A percentile compares a stretch with the other conserved stretches of the same genome.
Evolutionary conservation across 2,797 vertebrate species (phyloP).

Genomic region (Rhabdophis nuchalis): DNA sequence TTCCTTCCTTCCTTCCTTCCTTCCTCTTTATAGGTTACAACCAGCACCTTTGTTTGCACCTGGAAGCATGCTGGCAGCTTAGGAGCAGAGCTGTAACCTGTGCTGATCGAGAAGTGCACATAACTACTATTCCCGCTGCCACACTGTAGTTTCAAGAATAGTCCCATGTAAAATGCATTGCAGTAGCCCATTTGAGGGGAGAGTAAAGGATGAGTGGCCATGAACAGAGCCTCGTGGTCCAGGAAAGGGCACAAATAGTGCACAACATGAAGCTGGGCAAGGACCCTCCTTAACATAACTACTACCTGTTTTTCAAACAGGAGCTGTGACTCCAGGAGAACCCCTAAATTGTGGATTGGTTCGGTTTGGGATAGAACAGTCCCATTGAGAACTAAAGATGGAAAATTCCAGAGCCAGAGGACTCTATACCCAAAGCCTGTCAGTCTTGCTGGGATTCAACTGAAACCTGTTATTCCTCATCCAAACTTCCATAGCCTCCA

Average conservation of each 20-base stretch:
- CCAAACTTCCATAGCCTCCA: background rate
- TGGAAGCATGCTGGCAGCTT: background rate
- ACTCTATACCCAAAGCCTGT: background rate
- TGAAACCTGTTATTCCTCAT: background rate
- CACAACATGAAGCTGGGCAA: background rate
- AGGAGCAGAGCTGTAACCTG: background rate
- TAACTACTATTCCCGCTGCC: background rate
- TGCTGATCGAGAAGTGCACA: background rate
- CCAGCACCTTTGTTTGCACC: background rate
- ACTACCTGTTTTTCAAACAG: background rate
- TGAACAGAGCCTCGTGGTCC: background rate
- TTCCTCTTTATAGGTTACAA: background rate
- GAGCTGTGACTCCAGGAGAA: background rate
- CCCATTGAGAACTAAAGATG: background rate
- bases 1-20: background rate
- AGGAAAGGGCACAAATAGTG: no score
- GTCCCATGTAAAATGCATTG: background rate
- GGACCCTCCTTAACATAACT: background rate
- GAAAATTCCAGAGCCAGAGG: background rate
- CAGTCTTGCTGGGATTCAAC: background rate
- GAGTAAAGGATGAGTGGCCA: background rate
- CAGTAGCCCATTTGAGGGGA: background rate
- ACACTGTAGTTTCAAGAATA: background rate
- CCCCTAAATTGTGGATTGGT: background rate
- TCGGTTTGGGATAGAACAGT: background rate